Conservation (phyloP, 2,888 invertebrate genomes). For the Scrobipalpa atriplicella region DNA sequence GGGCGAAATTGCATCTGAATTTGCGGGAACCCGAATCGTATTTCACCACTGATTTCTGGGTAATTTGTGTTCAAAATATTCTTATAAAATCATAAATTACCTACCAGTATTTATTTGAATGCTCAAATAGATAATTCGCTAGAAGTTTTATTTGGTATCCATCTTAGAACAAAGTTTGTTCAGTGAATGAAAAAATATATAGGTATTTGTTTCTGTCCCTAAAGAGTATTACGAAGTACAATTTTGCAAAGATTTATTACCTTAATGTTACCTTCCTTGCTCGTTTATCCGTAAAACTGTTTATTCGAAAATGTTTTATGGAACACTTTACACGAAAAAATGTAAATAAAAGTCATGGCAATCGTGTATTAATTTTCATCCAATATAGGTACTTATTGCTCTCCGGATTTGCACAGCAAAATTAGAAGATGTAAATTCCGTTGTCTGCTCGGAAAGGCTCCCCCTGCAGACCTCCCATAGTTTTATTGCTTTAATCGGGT, state of each 20-base stretch:
- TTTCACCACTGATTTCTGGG: conserved; percentile 35
- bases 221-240: conserved; percentile 8
- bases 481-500: conserved; percentile 66
- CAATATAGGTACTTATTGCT: conserved; percentile 3
- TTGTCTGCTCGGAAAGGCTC: conserved; percentile 30
- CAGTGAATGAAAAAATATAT: conserved; percentile 34
- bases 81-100: conserved; percentile 23
- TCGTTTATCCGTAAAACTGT: background rate
- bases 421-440: conserved; percentile 26
- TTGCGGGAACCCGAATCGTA: conserved; percentile 42
- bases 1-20: conserved; percentile 62
- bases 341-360: background rate
- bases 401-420: conserved; percentile 10
- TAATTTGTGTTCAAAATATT: conserved; percentile 54
- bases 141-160: conserved; percentile 32
- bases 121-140: background rate
- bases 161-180: conserved; percentile 35
- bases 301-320: conserved; percentile 9
- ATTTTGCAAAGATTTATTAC: conserved; percentile 26
- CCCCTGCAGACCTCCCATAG: conserved; percentile 39
- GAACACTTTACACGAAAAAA: background rate
- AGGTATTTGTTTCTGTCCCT: conserved; percentile 29
- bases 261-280: conserved; percentile 2
- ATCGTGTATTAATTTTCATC: background rate
- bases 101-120: background rate